These are phyloP conservation scores for Trilocha varians DNA, from an alignment of 2,888 invertebrate species.

Conservation along the genomic window DNA sequence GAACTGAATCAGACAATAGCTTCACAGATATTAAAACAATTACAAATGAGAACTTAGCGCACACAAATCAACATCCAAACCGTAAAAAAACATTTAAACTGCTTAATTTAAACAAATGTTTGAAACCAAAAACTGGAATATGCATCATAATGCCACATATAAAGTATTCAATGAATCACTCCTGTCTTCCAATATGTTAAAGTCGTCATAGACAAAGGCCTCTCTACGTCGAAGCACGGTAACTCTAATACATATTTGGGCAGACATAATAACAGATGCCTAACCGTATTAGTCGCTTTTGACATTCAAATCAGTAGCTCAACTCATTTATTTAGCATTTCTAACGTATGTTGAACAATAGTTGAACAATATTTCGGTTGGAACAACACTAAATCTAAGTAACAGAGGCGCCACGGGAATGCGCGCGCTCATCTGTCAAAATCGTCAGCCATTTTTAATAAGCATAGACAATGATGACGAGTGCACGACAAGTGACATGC, in stretches of 20 bases:
- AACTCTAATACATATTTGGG: constrained; percentile 6
- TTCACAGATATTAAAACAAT: no score
- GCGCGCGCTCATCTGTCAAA: constrained; percentile 58
- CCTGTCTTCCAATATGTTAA: constrained; percentile 16
- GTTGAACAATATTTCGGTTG: constrained; percentile 57
- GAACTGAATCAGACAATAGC: no score
- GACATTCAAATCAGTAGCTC: constrained; percentile 70
- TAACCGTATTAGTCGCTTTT: constrained; percentile 62
- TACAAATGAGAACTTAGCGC: background rate
- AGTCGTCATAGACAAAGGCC: constrained; percentile 19
- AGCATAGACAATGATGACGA: constrained; percentile 5
- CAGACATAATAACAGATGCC: constrained; percentile 8
- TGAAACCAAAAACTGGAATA: constrained; percentile 10
- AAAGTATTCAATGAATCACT: constrained; percentile 22
- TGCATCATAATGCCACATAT: constrained; percentile 18
- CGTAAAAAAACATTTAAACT: background rate
- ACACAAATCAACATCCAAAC: background rate
- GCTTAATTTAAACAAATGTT: background rate
- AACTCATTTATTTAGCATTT: constrained; percentile 63
- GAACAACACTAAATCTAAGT: constrained; percentile 64
- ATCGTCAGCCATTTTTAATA: constrained; percentile 45
- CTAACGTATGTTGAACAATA: constrained; percentile 52
- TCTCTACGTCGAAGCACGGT: constrained; percentile 12
- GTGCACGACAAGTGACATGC: constrained; percentile 1
- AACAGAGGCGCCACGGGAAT: constrained; percentile 61